Conservation (phyloP, 2,797 vertebrate genomes). For the Enteromius paludinosus region DNA sequence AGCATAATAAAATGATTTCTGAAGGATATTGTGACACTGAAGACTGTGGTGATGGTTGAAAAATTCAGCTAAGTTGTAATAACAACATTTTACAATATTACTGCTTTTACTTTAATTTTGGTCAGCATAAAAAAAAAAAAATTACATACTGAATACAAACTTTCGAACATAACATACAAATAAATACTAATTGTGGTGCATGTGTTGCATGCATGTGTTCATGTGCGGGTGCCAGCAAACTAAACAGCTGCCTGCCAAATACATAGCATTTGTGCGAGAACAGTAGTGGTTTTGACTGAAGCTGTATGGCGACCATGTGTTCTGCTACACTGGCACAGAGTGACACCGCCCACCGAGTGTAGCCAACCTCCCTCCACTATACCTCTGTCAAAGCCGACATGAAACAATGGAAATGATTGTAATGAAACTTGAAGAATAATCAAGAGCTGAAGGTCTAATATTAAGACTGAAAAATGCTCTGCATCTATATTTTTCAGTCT, state of each 20-base stretch:
- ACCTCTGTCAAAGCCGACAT: neutral
- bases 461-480: neutral
- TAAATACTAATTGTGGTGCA: neutral
- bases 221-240: constrained; percentile 21
- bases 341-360: constrained; percentile 32
- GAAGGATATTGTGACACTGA: neutral
- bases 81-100: neutral
- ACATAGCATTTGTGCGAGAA: constrained; percentile 26
- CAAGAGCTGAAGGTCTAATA: neutral
- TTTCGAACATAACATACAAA: neutral
- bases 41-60: neutral
- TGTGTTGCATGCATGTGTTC: neutral
- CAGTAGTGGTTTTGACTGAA: constrained; percentile 46
- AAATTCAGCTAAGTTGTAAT: neutral
- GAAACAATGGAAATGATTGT: neutral
- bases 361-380: neutral
- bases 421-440: constrained; percentile 1
- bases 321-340: constrained; percentile 48
- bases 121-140: neutral
- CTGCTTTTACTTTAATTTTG: neutral
- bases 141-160: neutral
- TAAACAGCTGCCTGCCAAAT: constrained; percentile 35
- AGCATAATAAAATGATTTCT: constrained; percentile 7
- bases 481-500: neutral
- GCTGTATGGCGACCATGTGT: constrained; percentile 51